A percentile compares a stretch with the other conserved stretches of the same genome.
phyloP scores from a whole-genome alignment of 2,797 vertebrate genomes.

The Cyprinella venusta region DNA sequence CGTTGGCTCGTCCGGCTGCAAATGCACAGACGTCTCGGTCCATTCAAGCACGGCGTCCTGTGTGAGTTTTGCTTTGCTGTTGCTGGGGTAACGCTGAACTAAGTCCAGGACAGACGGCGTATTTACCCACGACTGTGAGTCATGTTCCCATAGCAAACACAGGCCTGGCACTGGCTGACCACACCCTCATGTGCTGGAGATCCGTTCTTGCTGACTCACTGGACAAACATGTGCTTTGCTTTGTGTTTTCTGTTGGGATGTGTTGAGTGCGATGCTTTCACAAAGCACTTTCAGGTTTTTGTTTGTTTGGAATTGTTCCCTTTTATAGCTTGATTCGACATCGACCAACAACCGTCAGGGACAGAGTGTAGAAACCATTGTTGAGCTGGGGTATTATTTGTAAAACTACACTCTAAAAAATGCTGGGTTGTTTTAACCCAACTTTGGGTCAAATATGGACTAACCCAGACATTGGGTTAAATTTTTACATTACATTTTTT shows the following conservation, averaged over 20 bases:
- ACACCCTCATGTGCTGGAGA: slow-evolving; percentile 71
- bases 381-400: neutral
- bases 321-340: neutral
- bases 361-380: neutral
- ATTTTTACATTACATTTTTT: no score
- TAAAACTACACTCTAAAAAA: no score
- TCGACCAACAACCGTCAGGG: neutral
- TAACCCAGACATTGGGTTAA: no score
- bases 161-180: slow-evolving; percentile 61
- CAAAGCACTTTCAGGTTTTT: neutral
- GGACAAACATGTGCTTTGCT: slow-evolving; percentile 57
- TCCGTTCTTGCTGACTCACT: slow-evolving; percentile 71
- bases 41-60: slow-evolving; percentile 58
- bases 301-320: neutral
- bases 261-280: neutral
- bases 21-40: slow-evolving; percentile 58
- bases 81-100: slow-evolving; percentile 66
- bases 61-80: slow-evolving; percentile 77
- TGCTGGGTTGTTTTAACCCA: no score
- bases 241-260: neutral
- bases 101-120: slow-evolving; percentile 46
- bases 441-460: no score
- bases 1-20: slow-evolving; percentile 29
- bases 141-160: slow-evolving; percentile 71
- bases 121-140: slow-evolving; percentile 71